Evolutionary conservation across 2,888 invertebrate species (phyloP).

Genomic region (Eupithecia subfuscata): DNA sequence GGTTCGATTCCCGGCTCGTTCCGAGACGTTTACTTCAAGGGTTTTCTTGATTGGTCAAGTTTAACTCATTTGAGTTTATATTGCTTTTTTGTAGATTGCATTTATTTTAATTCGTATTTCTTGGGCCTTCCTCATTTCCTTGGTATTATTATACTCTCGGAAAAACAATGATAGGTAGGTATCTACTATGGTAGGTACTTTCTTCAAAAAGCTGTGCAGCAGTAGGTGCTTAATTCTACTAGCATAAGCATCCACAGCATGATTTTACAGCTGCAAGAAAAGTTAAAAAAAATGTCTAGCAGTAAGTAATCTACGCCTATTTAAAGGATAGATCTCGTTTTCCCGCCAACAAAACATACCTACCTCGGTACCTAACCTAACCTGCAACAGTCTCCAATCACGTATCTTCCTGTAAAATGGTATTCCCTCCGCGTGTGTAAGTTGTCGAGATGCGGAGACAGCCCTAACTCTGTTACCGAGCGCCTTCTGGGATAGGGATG

Average conservation of each 20-base stretch:
- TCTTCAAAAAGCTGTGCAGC: neutral
- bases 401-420: constrained; percentile 6
- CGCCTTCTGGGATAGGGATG: constrained; percentile 29
- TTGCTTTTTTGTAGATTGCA: neutral
- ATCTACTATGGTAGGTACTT: too few species aligned
- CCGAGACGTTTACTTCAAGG: constrained; percentile 45
- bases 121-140: neutral
- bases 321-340: neutral
- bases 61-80: constrained; percentile 49
- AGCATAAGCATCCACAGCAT: too few species aligned
- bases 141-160: neutral
- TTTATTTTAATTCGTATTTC: neutral
- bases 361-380: too few species aligned
- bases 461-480: constrained; percentile 43
- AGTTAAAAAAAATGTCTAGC: too few species aligned
- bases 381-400: neutral
- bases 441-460: constrained; percentile 30
- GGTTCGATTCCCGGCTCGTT: constrained; percentile 51
- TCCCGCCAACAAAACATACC: neutral
- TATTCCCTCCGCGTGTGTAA: neutral
- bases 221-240: too few species aligned
- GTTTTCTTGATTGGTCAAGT: constrained; percentile 41
- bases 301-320: too few species aligned
- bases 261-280: too few species aligned
- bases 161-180: neutral